Base-by-base conservation (phyloP, 1,140 invertebrate genomes). In the Pachypsylla venusta region DNA sequence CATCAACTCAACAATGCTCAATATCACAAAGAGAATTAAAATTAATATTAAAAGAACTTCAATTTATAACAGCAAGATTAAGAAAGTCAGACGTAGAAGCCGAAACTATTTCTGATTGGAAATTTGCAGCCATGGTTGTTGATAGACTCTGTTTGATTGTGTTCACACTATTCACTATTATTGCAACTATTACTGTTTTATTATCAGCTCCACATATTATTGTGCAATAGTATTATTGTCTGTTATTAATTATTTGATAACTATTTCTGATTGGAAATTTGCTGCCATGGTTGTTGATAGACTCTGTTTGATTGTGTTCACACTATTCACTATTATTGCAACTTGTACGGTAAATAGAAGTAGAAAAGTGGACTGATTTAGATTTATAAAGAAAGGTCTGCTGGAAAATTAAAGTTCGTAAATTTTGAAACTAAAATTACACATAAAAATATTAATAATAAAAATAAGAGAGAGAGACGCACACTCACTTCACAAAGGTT, bases 181-280 rank as follows among this genome's bases (percentile, higher is more conserved):
- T 95, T 68, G 94, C 94, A 62, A 98, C 95, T 59, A 81, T 93
- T 67, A 87, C 89, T 60, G 93, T 98, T 68, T 79, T 98, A 64
- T 80, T 89, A 62, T 91, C 88, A 60, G 93, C 93, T 66, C 93
- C 93, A 62, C 93, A 96, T 75, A 92, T 97, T 72, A 92, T 94
- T 71, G 92, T 93, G 72, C 85, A 89, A 78, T 90, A 85, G 42
- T 48, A 48, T 22, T 48, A n/a, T n/a, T n/a, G n/a, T n/a, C n/a
- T n/a, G n/a, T n/a, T n/a, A n/a, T n/a, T n/a, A n/a, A n/a, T n/a
- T n/a, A n/a, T n/a, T n/a, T n/a, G n/a, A n/a, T n/a, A n/a, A n/a
- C n/a, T n/a, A 90, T 92, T 62, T 89, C 84, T 70, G 95, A 99
- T 71, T 99, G 96, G 96, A 98, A 98, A 73, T 99, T 98, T 73